Evolutionary conservation across 2,888 invertebrate species (phyloP).

Genomic region (Drosophila nr. perissopoda): DNA sequence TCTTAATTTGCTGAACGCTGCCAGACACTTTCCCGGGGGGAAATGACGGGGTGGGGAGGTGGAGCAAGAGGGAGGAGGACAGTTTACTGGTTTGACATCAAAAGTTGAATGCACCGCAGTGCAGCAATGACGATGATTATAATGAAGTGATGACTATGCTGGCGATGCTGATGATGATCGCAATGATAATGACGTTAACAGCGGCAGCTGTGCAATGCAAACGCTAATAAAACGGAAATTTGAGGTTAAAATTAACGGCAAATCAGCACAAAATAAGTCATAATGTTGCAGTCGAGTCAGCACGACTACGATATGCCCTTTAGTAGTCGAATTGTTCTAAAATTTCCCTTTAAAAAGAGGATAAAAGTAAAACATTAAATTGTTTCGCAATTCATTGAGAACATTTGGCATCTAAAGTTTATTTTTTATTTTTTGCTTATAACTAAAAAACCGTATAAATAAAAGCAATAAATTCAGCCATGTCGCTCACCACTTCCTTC

Average conservation of each 20-base stretch:
- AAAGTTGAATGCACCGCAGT: slow-evolving; percentile 24
- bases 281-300: background rate
- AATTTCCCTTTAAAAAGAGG: background rate
- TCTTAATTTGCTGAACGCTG: slow-evolving; percentile 33
- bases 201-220: slow-evolving; percentile 28
- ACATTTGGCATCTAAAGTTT: background rate
- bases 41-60: background rate
- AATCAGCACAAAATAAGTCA: background rate
- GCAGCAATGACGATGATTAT: slow-evolving; percentile 27
- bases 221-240: slow-evolving; percentile 50
- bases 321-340: background rate
- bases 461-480: background rate
- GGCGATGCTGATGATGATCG: background rate
- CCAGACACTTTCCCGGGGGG: slow-evolving; percentile 19
- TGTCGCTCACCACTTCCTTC: background rate
- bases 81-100: slow-evolving; percentile 48
- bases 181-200: slow-evolving; percentile 7
- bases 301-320: background rate
- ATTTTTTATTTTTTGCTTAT: background rate
- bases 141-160: slow-evolving; percentile 11
- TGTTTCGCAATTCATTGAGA: background rate
- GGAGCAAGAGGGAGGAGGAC: background rate
- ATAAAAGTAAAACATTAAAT: background rate
- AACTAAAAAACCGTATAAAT: background rate
- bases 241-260: slow-evolving; percentile 39